Conservation (phyloP, 2,888 invertebrate species). For the Poecilobothrus nobilitatus region DNA sequence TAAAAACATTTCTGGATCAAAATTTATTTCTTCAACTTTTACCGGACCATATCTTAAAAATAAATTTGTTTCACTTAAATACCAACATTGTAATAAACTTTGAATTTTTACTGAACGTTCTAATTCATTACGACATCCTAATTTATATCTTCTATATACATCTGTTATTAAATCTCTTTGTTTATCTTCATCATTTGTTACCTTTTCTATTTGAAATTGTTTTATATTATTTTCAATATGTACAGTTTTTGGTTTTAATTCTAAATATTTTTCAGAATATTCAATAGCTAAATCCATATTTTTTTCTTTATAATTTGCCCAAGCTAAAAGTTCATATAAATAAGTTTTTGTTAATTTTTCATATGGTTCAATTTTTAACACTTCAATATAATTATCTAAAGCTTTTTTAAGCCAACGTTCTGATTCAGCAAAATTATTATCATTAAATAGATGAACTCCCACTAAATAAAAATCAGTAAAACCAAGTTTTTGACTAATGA, state of each 20-base stretch:
- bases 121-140: background rate
- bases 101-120: background rate
- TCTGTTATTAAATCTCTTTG: background rate
- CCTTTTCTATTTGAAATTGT: background rate
- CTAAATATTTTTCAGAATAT: background rate
- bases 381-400: background rate
- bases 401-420: background rate
- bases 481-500: background rate
- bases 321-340: background rate
- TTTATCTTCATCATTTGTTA: background rate
- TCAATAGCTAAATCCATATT: background rate
- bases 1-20: slow-evolving; percentile 49
- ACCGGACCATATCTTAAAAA: slow-evolving; percentile 29
- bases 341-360: background rate
- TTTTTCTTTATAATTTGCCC: background rate
- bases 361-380: background rate
- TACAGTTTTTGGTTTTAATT: background rate
- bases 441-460: background rate
- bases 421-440: background rate
- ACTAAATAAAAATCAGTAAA: background rate
- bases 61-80: background rate
- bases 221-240: background rate
- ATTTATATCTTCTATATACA: background rate
- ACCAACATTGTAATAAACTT: background rate
- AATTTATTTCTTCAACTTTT: slow-evolving; percentile 47